Percentiles rank a stretch among this genome's conserved stretches.
Evolutionary conservation across 2,113 vertebrate species (phyloP).

Genomic region (Rhynchomys soricoides): DNA sequence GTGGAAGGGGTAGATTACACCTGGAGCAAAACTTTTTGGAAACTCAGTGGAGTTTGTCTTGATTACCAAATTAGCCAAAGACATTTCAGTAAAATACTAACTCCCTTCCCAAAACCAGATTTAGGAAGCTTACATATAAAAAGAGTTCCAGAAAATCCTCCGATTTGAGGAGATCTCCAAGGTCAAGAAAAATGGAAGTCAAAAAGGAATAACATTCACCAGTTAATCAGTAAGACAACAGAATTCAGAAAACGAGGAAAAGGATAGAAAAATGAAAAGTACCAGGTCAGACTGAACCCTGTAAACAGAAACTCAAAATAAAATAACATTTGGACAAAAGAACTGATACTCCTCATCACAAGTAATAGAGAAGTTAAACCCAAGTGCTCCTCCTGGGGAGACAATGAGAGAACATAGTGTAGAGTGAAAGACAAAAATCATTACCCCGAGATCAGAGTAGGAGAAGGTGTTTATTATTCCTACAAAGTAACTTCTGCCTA

Average conservation of each 20-base stretch:
- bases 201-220: not conserved
- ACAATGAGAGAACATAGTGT: not conserved
- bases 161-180: not conserved
- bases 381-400: not conserved
- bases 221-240: not conserved
- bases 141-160: not conserved
- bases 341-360: not conserved
- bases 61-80: not conserved
- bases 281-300: not conserved
- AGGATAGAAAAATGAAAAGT: not conserved
- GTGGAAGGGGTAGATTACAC: not conserved
- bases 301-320: slow-evolving; percentile 17
- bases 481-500: not conserved
- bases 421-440: not conserved
- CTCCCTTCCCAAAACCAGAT: slow-evolving; percentile 7
- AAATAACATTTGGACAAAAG: not conserved
- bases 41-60: slow-evolving; percentile 7
- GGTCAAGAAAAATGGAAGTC: not conserved
- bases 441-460: not conserved
- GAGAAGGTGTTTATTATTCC: not conserved
- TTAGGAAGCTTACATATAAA: not conserved
- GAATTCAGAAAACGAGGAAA: not conserved
- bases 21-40: not conserved
- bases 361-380: not conserved
- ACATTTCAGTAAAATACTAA: not conserved